Evolutionary conservation across 2,797 vertebrate genomes (phyloP).

Genomic region (Melanotaenia pygmaea): DNA sequence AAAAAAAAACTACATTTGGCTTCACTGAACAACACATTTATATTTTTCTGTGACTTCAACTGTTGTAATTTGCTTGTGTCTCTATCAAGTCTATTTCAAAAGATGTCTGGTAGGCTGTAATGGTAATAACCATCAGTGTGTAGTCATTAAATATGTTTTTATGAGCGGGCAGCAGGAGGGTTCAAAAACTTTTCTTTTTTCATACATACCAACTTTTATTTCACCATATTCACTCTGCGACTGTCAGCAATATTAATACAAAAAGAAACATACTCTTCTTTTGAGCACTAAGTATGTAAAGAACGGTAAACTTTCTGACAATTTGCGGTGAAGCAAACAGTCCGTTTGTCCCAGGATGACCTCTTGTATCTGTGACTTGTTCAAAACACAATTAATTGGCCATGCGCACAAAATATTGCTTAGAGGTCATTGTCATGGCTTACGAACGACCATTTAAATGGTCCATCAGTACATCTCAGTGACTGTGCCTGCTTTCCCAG

Average conservation of each 20-base stretch:
- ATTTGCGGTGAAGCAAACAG: constrained; percentile 59
- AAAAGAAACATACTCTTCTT: constrained; percentile 37
- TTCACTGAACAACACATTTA: constrained; percentile 4
- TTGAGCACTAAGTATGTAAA: constrained; percentile 47
- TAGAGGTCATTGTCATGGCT: constrained; percentile 68
- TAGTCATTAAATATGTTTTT: constrained; percentile 22
- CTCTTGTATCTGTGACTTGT: constrained; percentile 47
- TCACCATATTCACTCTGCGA: constrained; percentile 9
- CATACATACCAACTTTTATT: constrained; percentile 1
- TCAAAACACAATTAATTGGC: constrained; percentile 51
- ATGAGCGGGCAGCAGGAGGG: not conserved
- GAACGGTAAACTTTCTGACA: constrained; percentile 68
- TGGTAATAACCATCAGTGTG: constrained; percentile 38
- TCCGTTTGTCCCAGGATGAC: constrained; percentile 46
- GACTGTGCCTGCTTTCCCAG: constrained; percentile 16
- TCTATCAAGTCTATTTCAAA: constrained; percentile 20
- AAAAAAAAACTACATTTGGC: no score
- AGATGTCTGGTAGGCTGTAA: constrained; percentile 21
- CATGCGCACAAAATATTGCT: constrained; percentile 79
- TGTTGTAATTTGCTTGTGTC: constrained; percentile 21
- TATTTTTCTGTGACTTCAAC: constrained; percentile 9
- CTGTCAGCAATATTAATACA: constrained; percentile 38
- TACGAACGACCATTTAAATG: constrained; percentile 48
- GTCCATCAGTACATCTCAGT: constrained; percentile 54
- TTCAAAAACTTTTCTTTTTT: constrained; percentile 20